Evolutionary conservation across 2,797 vertebrate species (phyloP).

Genomic region (Sebastes matsubarae): DNA sequence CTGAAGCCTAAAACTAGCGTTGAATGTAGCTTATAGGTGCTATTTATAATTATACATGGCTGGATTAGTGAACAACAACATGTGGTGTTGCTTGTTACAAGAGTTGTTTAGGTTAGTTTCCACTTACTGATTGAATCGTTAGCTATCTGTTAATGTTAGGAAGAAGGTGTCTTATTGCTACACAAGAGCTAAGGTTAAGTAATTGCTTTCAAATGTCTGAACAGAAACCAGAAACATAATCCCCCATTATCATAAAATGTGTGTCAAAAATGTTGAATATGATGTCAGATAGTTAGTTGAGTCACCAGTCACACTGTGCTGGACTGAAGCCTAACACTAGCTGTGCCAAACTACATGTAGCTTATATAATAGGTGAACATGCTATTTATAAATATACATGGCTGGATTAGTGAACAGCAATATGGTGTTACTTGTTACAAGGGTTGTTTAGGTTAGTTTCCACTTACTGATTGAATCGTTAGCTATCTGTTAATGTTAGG

Average conservation of each 20-base stretch:
- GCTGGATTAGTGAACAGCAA: neutral
- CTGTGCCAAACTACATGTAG: neutral
- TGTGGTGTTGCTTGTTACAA: neutral
- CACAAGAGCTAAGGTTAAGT: neutral
- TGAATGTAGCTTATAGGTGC: neutral
- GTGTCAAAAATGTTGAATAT: neutral
- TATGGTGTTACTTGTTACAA: neutral
- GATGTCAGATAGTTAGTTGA: neutral
- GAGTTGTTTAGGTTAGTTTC: neutral
- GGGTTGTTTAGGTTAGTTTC: neutral
- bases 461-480: neutral
- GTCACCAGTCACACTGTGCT: constrained; percentile 11
- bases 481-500: neutral
- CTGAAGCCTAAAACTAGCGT: neutral
- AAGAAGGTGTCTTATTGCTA: neutral
- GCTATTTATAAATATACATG: neutral
- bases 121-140: rapidly evolving
- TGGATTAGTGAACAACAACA: neutral
- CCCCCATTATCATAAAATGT: neutral
- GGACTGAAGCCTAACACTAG: neutral
- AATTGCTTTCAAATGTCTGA: neutral
- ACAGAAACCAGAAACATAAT: neutral
- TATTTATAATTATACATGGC: neutral
- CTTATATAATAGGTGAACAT: neutral
- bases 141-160: neutral